These are phyloP conservation scores for Ptyas mucosa DNA, from an alignment of 2,113 vertebrate species.

Conservation along the genomic window DNA sequence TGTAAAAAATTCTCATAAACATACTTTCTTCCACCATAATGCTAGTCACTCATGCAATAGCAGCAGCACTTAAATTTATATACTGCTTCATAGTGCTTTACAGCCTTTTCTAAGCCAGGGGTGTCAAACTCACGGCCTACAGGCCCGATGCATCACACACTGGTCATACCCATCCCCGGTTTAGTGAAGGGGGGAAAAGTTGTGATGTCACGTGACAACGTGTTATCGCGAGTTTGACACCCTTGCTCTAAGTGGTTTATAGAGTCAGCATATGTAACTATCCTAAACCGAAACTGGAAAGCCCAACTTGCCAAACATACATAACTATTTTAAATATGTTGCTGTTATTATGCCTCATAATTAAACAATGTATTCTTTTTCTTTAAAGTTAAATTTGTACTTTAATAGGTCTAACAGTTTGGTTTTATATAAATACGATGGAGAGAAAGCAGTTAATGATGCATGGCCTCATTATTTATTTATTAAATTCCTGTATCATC, in stretches of 20 bases:
- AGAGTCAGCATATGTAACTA: not conserved
- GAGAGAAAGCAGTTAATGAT: slow-evolving; percentile 32
- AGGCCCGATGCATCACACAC: too few species aligned
- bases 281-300: not conserved
- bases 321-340: not conserved
- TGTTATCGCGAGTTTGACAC: too few species aligned
- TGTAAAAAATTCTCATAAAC: not conserved
- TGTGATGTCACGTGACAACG: rapidly evolving
- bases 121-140: too few species aligned
- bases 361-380: not conserved
- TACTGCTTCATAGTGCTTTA: not conserved
- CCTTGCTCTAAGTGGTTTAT: not conserved
- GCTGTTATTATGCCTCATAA: not conserved
- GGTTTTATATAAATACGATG: slow-evolving; percentile 31
- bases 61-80: not conserved
- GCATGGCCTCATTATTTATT: slow-evolving; percentile 14
- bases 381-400: not conserved
- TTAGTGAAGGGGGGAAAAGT: too few species aligned
- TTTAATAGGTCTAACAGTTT: slow-evolving; percentile 20
- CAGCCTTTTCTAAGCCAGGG: not conserved
- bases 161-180: too few species aligned
- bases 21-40: not conserved
- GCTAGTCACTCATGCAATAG: not conserved
- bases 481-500: not conserved
- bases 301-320: not conserved